These are phyloP conservation scores for Drosophila nigromelanica DNA, from an alignment of 1,140 invertebrate species.

Conservation along the genomic window DNA sequence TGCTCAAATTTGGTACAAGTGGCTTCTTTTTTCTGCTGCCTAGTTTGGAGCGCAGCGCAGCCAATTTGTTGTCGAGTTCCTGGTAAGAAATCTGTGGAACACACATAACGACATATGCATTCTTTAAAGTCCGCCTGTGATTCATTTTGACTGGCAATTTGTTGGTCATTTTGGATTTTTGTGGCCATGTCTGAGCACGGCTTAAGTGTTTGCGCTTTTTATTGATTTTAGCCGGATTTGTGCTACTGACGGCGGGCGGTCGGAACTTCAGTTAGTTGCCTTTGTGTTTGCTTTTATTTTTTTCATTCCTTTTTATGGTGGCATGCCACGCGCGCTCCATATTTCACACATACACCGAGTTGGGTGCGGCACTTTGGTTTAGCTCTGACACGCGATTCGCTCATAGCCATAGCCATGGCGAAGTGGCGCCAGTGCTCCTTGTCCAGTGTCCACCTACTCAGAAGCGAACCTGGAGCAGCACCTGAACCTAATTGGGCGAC, in stretches of 20 bases:
- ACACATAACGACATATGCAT: not conserved
- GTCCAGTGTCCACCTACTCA: not conserved
- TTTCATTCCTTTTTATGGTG: constrained; percentile 17
- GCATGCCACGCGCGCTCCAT: constrained; percentile 69
- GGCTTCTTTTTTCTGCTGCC: too few species aligned
- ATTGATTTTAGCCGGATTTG: constrained; percentile 78
- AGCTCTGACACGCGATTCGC: constrained; percentile 43
- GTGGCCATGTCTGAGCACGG: constrained; percentile 50
- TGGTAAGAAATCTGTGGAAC: constrained; percentile 19
- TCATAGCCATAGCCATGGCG: constrained; percentile 24
- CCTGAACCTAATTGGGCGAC: constrained; percentile 26
- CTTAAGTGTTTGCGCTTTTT: constrained; percentile 67
- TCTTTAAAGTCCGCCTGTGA: constrained; percentile 29
- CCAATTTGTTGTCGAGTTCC: constrained; percentile 21
- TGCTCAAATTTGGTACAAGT: constrained; percentile 24
- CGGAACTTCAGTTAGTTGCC: constrained; percentile 23
- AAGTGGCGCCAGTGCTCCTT: constrained; percentile 8
- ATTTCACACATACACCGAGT: constrained; percentile 47
- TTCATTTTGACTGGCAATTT: constrained; percentile 15
- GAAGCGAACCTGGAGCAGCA: not conserved
- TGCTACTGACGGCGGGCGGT: constrained; percentile 22
- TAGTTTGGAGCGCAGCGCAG: constrained; percentile 4
- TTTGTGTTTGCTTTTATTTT: constrained; percentile 8
- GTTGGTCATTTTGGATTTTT: constrained; percentile 7
- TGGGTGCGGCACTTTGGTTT: constrained; percentile 53